Conservation (phyloP, 2,797 vertebrate genomes). For the Synanceia verrucosa region DNA sequence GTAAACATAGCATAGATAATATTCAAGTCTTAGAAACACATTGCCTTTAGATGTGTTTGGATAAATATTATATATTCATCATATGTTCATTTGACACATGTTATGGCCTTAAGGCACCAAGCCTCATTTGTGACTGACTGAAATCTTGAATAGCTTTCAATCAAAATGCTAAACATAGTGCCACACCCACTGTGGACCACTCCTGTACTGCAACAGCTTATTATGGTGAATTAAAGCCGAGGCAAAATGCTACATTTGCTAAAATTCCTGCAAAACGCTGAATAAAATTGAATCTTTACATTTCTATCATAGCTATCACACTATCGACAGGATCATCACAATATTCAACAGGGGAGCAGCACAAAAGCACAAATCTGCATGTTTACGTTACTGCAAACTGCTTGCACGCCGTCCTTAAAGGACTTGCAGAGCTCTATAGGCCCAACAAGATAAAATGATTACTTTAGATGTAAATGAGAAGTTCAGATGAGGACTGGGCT, state of each 20-base stretch:
- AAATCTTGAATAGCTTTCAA: slow-evolving; percentile 17
- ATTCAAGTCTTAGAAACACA: no score
- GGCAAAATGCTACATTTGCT: background rate
- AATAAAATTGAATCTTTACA: slow-evolving; percentile 14
- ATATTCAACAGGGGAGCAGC: slow-evolving; percentile 10
- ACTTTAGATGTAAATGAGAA: slow-evolving; percentile 63
- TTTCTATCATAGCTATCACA: background rate
- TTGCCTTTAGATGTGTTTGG: background rate
- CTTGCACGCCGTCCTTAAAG: background rate
- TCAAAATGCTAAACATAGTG: slow-evolving; percentile 43
- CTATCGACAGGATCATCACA: background rate
- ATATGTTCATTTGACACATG: background rate
- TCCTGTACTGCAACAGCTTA: background rate
- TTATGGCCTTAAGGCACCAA: background rate
- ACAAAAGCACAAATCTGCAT: slow-evolving; percentile 34
- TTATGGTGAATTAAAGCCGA: background rate
- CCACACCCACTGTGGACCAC: background rate
- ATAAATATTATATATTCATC: background rate
- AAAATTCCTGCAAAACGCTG: slow-evolving; percentile 6
- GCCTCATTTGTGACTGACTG: background rate
- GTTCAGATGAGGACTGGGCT: slow-evolving; percentile 55
- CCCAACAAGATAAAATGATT: slow-evolving; percentile 53
- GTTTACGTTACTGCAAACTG: slow-evolving; percentile 43
- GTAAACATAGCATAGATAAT: no score
- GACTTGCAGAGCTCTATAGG: slow-evolving; percentile 11